Evolutionary conservation across 2,888 invertebrate genomes (phyloP).

Genomic region (Ophraella communa): DNA sequence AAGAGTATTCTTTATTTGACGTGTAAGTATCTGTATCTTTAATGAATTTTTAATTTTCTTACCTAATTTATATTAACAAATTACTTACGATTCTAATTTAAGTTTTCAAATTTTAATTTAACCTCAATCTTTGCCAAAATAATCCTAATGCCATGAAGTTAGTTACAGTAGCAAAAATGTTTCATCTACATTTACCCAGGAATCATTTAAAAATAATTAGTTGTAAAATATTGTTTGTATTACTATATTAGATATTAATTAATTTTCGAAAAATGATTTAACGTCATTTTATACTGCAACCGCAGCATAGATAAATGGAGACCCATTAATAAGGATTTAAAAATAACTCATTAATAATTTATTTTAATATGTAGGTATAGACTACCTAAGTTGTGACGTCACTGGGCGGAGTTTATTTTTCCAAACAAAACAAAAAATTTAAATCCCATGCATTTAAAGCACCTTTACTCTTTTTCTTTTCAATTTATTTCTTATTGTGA

Average conservation of each 20-base stretch:
- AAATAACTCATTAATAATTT: constrained; percentile 1
- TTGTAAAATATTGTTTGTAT: too few species aligned
- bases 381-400: too few species aligned
- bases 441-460: too few species aligned
- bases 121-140: constrained; percentile 23
- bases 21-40: not conserved
- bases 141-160: constrained; percentile 17
- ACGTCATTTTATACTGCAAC: too few species aligned
- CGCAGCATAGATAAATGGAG: too few species aligned
- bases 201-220: too few species aligned
- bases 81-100: constrained; percentile 7
- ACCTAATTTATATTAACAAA: constrained; percentile 14
- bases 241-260: too few species aligned
- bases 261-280: not conserved
- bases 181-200: not conserved
- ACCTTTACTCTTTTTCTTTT: too few species aligned
- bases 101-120: constrained; percentile 25
- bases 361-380: too few species aligned
- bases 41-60: constrained; percentile 1
- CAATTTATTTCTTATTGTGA: too few species aligned
- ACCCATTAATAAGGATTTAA: not conserved
- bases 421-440: too few species aligned
- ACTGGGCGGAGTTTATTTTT: too few species aligned
- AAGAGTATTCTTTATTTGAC: not conserved
- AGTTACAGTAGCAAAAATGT: constrained; percentile 1